These are phyloP conservation scores for Halictus rubicundus DNA, from an alignment of 1,140 invertebrate species.

Conservation along the genomic window DNA sequence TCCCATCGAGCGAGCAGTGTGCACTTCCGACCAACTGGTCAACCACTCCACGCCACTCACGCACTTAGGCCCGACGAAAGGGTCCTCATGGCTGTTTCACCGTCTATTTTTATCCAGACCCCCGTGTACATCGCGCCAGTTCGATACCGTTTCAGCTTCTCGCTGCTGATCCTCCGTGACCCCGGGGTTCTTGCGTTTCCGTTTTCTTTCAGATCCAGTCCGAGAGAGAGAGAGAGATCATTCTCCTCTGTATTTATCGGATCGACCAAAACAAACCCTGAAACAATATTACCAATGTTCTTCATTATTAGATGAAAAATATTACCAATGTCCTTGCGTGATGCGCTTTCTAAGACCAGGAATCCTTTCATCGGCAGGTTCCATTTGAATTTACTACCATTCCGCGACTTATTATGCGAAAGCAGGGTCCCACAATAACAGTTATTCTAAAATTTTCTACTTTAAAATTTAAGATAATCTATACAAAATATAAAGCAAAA, in stretches of 20 bases:
- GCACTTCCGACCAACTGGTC: conserved; percentile 71
- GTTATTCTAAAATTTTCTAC: too few relatives aligned
- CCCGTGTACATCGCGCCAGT: conserved; percentile 34
- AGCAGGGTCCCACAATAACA: too few relatives aligned
- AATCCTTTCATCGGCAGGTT: too few relatives aligned
- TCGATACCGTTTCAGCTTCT: conserved; percentile 55
- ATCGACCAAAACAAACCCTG: not conserved
- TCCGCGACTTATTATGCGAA: too few relatives aligned
- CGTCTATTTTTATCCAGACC: conserved; percentile 67
- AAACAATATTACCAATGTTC: too few relatives aligned
- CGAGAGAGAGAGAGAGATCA: not conserved
- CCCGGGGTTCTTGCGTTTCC: not conserved
- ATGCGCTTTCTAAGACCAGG: too few relatives aligned
- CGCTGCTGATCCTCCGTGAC: not conserved
- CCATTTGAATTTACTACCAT: too few relatives aligned
- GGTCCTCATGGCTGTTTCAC: conserved; percentile 62
- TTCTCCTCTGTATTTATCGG: not conserved
- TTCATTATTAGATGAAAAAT: too few relatives aligned
- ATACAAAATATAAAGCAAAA: too few relatives aligned
- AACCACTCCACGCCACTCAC: conserved; percentile 71
- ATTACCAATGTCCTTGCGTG: too few relatives aligned
- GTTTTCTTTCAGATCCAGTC: not conserved
- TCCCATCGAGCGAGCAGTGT: conserved; percentile 45
- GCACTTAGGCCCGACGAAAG: conserved; percentile 66
- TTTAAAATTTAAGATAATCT: too few relatives aligned